Evolutionary conservation across 2,888 invertebrate genomes (phyloP), one percentile per base, ranked within the genome.

Genomic region (Diarsia mendica): DNA sequence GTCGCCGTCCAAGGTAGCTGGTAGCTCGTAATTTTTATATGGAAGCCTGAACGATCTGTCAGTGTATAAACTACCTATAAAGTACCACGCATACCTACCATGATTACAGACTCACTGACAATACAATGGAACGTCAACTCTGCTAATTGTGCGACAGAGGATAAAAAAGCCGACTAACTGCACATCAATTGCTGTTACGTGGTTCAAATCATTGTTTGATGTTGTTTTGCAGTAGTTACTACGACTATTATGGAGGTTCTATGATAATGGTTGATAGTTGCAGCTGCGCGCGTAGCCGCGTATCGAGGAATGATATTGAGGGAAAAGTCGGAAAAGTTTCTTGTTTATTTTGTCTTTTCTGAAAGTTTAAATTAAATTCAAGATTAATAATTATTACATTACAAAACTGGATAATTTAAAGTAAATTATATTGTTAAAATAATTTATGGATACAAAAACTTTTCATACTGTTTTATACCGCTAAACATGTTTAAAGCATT

Each of bases 101-200:
- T 82, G 63, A 86, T 87, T 85, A 74, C 76, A 33, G 65, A 71
- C 64, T 53, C 64, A 44, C 67, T 48, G 44, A 75, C 81, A 72
- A 87, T 76, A 84, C 87, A 87, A 87, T 84, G 75, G 80, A 79
- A 81, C 80, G 80, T 75, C 82, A 83, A 82, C 81, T 81, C 67
- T 65, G 71, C 67, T 87, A 84, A 87, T 86, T 87, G 79, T 79
- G 74, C 79, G 77, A 69, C 66, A 77, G 58, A 68, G 67, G 69
- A 75, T 64, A 79, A 87, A 87, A 87, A 87, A 80, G 53, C 61
- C 64, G 75, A 66, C 80, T 86, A 87, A 87, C 87, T 86, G 86
- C 83, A 84, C 87, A 86, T 82, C 77, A 75, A 87, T 84, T 87
- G 80, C 87, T 85, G 87, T 82, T 82, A 87, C 73, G 65, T 66